phyloP scores from a whole-genome alignment of 2,797 vertebrate genomes.

The Cercopithecus petaurista region DNA sequence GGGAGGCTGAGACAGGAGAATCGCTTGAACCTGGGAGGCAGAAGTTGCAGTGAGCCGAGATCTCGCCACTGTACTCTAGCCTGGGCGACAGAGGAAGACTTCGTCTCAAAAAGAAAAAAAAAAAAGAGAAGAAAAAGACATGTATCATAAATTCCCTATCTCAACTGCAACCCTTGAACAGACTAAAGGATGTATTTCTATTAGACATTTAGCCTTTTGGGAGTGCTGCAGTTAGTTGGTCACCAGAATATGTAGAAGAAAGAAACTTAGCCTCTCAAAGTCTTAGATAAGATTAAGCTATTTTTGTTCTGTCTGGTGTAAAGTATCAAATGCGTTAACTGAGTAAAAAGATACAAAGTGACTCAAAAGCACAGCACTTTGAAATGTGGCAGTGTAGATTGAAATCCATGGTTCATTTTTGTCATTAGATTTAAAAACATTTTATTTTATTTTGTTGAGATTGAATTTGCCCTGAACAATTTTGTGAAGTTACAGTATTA shows the following conservation, averaged over 20 bases:
- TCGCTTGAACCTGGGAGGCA: background rate
- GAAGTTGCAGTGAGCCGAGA: background rate
- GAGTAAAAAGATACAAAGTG: conserved; percentile 25
- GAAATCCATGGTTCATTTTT: conserved; percentile 47
- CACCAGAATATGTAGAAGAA: background rate
- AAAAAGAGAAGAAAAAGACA: background rate
- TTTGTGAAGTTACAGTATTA: conserved; percentile 16
- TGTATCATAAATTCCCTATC: background rate
- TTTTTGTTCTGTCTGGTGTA: conserved; percentile 42
- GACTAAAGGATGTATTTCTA: conserved; percentile 14
- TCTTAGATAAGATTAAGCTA: conserved; percentile 49
- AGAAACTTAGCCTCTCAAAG: conserved; percentile 48
- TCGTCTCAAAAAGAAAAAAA: background rate
- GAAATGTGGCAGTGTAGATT: background rate
- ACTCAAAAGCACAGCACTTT: conserved; percentile 22
- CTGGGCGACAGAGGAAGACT: background rate
- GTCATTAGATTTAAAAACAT: background rate
- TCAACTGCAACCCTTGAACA: background rate
- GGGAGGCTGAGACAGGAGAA: background rate
- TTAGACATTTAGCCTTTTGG: conserved; percentile 8
- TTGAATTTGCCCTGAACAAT: conserved; percentile 25
- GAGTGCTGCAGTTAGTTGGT: background rate
- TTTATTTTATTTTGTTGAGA: background rate
- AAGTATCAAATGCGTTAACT: conserved; percentile 38
- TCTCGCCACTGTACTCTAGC: background rate